Evolutionary conservation across 1,140 invertebrate genomes (phyloP), one percentile per base, ranked within the genome.

Genomic region (Cecropterus lyciades): DNA sequence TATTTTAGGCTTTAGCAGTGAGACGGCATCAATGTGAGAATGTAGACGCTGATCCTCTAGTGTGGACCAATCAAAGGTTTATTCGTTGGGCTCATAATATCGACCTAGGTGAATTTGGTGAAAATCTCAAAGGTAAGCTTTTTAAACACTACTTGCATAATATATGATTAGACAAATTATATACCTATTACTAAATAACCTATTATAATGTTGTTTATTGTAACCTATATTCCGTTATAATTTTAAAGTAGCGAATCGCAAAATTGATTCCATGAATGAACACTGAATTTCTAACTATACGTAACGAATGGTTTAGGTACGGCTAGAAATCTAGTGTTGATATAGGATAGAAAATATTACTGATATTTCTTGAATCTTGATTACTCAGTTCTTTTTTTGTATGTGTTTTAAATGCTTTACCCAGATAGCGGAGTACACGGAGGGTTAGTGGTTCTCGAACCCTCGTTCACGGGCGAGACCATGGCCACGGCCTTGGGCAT

Each of bases 11-110:
- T 43, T 92, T 99, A 59, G 96, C 96, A 15, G 96, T 98, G 65
- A 93, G 98, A 73, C 94, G 98, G 73, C 95, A 97, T 82, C 96
- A 98, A 80, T 97, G 97, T 82, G 97, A 98, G 82, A 95, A 95
- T 75, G 95, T 96, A 42, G 96, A 98, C 82, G 95, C 95, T 14
- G 97, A 99, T 93, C 97, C 97, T 40, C 92, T 99, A 56, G 97
- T 99, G 15, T 99, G 98, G 98, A 98, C 97, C 67, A 98, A 98
- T 93, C 96, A 98, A 78, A 95, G 97, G 80, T 97, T 98, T 81
- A 96, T 98, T 66, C 95, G 96, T 78, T 99, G 98, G 98, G 96
- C 97, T 15, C 94, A 96, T 75, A 97, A 96, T 85, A 98, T 99
- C 82, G 98, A 99, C 92, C 94, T 99, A 74, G 96, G 95, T 48